Percentiles rank a stretch among this genome's conserved stretches.
phyloP scores from a whole-genome alignment of 1,140 invertebrate genomes.

The Laupala kohalensis region DNA sequence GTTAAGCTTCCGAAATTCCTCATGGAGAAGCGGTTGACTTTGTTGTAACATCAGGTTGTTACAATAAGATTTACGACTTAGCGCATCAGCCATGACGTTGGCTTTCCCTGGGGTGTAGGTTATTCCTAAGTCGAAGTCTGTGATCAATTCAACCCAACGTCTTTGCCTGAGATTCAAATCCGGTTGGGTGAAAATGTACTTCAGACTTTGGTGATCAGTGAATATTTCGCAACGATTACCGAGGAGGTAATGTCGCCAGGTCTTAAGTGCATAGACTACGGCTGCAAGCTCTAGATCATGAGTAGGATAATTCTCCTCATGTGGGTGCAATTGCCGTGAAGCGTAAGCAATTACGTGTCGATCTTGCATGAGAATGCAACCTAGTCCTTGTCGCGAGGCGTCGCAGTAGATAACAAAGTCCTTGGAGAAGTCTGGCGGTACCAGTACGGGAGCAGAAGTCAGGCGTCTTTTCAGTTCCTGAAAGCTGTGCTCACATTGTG shows the following conservation, averaged over 20 bases:
- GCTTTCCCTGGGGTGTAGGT: neutral
- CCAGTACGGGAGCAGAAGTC: neutral
- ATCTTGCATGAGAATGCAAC: too few relatives aligned
- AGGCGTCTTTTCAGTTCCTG: neutral
- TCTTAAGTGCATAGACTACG: too few relatives aligned
- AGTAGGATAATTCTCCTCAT: too few relatives aligned
- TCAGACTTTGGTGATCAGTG: neutral
- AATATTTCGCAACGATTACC: neutral
- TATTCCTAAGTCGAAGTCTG: neutral
- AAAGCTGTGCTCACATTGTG: neutral
- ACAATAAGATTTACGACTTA: neutral
- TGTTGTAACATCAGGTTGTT: too few relatives aligned
- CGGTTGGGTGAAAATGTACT: neutral
- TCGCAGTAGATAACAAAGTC: neutral
- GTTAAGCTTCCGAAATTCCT: too few relatives aligned
- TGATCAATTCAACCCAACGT: neutral
- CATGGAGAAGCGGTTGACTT: too few relatives aligned
- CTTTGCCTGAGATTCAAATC: neutral
- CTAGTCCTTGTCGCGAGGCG: too few relatives aligned
- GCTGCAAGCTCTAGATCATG: too few relatives aligned
- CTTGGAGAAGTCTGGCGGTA: neutral
- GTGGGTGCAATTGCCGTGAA: too few relatives aligned
- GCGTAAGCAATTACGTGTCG: too few relatives aligned
- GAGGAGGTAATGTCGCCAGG: neutral
- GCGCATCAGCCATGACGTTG: neutral